phyloP scores from a whole-genome alignment of 2,888 invertebrate genomes.

The Melinaea marsaeus region DNA sequence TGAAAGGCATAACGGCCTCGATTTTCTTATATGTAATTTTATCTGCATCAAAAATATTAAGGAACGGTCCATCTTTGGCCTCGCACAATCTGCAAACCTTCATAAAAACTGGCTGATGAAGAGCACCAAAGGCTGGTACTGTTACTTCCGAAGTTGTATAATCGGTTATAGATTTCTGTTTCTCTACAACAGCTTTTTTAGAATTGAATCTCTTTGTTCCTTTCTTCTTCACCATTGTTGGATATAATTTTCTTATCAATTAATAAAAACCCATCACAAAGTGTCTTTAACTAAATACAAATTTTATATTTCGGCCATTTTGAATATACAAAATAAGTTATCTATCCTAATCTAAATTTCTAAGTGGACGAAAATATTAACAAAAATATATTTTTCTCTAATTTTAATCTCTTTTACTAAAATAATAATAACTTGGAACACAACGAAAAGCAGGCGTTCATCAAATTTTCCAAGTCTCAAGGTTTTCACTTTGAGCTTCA shows the following conservation, averaged over 20 bases:
- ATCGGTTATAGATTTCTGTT: constrained; percentile 30
- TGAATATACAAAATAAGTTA: constrained; percentile 11
- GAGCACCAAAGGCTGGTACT: constrained; percentile 43
- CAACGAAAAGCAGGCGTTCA: background rate
- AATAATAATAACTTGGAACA: too few species aligned
- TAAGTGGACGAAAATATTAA: too few species aligned
- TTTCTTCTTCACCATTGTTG: constrained; percentile 29
- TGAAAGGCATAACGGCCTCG: constrained; percentile 66
- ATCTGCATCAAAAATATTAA: constrained; percentile 69
- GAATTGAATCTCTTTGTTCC: constrained; percentile 39
- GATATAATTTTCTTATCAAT: constrained; percentile 13
- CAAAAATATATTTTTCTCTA: too few species aligned
- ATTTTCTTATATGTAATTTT: constrained; percentile 66
- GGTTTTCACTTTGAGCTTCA: background rate
- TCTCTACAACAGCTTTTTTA: constrained; percentile 38
- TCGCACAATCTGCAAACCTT: constrained; percentile 72
- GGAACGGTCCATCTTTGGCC: constrained; percentile 69
- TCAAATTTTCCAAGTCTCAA: background rate
- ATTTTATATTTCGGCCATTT: constrained; percentile 28
- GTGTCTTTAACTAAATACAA: constrained; percentile 8
- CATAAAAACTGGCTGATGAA: constrained; percentile 45
- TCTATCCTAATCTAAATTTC: too few species aligned
- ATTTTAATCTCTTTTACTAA: too few species aligned
- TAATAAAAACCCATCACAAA: background rate
- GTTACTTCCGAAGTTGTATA: constrained; percentile 42